Evolutionary conservation across 92 coral and sea anemone genomes (phyloP), one percentile per base, ranked within the genome.

Genomic region (Actinernus sp.): DNA sequence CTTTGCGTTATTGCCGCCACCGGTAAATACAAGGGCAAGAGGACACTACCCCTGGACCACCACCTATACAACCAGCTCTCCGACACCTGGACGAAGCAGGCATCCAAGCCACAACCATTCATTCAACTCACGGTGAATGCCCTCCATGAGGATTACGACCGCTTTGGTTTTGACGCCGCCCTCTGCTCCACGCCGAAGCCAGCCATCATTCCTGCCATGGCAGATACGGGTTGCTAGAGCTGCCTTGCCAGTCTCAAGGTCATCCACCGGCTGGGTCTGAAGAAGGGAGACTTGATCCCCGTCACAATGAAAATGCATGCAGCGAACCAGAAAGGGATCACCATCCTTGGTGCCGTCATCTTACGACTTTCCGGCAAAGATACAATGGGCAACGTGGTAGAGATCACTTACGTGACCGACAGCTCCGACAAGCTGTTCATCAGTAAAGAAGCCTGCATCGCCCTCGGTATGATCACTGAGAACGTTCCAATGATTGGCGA

Each of bases 151-250:
- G 86, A 85, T 70, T 71, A 78, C 59, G 24, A 7, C 19, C 27
- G 70, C 44, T 38, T 72, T 23, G 86, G 78, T 17, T 76, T 32
- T 81, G 36, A 61, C 12, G 71, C 75, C 11, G 39, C 50, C 49
- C 48, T 26, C 48, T 31, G 75, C 31, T 22, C 57, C 55, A 33
- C 46, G 57, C n/a, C n/a, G n/a, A n/a, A n/a, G n/a, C n/a, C n/a
- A n/a, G n/a, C n/a, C n/a, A n/a, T n/a, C n/a, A n/a, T 79, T 14
- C 58, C 83, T 2, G 87, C 72, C 0, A 87, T 87, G 88, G 93
- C 92, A 0, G 80, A 79, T 71, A 74, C 73, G 0, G 84, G 81
- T 46, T 80, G 81, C 68, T 84, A 80, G 58, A 87, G 88, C 50
- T n/a, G n/a, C n/a, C n/a, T n/a, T n/a, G n/a, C n/a, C n/a, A n/a